These are phyloP conservation scores for Oreochromis tanganicae DNA, from an alignment of 2,113 vertebrate species.

Conservation along the genomic window DNA sequence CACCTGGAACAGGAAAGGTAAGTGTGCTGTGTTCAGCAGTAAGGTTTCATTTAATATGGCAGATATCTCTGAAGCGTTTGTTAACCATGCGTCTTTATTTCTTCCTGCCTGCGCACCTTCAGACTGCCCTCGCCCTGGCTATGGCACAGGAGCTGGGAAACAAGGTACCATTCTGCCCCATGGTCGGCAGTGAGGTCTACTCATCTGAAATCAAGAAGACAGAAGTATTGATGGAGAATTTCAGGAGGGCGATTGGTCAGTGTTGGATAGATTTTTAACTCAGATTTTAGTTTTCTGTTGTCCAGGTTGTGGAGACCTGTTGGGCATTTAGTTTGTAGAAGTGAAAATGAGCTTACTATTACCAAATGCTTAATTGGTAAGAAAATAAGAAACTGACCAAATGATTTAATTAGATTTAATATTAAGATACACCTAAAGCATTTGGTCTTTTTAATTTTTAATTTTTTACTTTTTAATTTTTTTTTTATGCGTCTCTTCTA, in stretches of 20 bases:
- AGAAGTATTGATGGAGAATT: slow-evolving; percentile 98
- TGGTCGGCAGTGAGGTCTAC: slow-evolving; percentile 98
- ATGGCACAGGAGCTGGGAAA: slow-evolving; percentile 96
- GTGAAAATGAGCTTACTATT: neutral
- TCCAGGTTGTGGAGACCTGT: neutral
- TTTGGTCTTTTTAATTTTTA: neutral
- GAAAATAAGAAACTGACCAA: neutral
- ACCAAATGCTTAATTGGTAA: neutral
- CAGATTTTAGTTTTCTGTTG: neutral
- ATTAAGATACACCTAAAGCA: neutral
- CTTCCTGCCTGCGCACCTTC: neutral
- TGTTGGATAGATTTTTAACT: neutral
- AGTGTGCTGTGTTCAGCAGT: neutral
- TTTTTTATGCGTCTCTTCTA: neutral
- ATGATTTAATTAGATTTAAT: neutral
- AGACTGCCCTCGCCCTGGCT: slow-evolving; percentile 94
- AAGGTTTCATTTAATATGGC: neutral
- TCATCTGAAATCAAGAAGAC: slow-evolving; percentile 99
- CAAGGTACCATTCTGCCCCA: slow-evolving; percentile 97
- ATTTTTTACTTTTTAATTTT: too few species aligned
- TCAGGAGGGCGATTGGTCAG: slow-evolving; percentile 95
- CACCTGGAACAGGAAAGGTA: slow-evolving; percentile 98
- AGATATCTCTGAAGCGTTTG: neutral
- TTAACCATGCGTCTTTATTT: neutral
- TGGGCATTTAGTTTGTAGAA: neutral